A percentile compares a stretch with the other conserved stretches of the same genome.
phyloP scores from a whole-genome alignment of 2,888 invertebrate genomes.

The Priocnemis perturbator region DNA sequence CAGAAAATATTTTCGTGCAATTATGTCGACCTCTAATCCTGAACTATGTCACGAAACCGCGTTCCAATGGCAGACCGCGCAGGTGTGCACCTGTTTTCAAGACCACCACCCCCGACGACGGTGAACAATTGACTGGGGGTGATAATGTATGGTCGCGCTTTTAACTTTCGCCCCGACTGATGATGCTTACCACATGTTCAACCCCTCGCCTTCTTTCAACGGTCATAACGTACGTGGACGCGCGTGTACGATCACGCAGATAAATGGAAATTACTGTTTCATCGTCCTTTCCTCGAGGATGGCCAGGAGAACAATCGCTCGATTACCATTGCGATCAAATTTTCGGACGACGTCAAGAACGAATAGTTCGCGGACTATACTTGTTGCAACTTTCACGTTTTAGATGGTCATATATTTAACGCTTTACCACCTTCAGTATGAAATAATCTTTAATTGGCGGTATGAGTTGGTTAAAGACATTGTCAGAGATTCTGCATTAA shows the following conservation, averaged over 20 bases:
- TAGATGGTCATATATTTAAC: no score
- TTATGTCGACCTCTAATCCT: conserved; percentile 8
- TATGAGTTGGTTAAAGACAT: no score
- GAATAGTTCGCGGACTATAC: no score
- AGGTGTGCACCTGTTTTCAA: no score
- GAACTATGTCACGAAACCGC: no score
- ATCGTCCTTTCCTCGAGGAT: conserved; percentile 14
- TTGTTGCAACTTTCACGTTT: no score
- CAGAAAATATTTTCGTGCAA: conserved; percentile 36
- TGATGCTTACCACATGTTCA: conserved; percentile 17
- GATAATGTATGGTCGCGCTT: conserved; percentile 33
- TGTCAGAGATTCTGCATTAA: no score
- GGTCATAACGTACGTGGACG: not conserved
- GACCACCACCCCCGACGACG: conserved; percentile 23
- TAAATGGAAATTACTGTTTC: conserved; percentile 44
- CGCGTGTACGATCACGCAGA: conserved; percentile 39
- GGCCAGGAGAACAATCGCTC: not conserved
- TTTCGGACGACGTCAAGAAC: no score
- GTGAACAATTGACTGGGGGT: conserved; percentile 38
- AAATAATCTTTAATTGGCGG: no score
- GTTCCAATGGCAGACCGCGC: no score
- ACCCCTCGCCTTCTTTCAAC: conserved; percentile 12
- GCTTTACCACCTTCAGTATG: no score
- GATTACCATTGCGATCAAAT: not conserved
- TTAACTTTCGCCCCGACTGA: conserved; percentile 32